Conservation (phyloP, 2,888 invertebrate genomes). For the Pachliopta kotzebuea region DNA sequence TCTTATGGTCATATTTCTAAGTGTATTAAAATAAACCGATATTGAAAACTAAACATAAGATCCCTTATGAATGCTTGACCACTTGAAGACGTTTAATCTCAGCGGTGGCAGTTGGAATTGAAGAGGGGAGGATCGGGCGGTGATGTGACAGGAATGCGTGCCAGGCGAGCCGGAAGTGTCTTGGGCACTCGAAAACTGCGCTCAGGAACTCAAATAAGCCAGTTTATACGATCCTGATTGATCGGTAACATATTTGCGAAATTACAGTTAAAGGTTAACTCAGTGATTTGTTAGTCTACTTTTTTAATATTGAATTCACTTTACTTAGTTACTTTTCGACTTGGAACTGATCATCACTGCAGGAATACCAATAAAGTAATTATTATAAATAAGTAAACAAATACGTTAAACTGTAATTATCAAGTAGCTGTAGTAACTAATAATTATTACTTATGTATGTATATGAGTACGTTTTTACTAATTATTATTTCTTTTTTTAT, state of each 20-base stretch:
- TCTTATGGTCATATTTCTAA: too few relatives aligned
- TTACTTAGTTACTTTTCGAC: not conserved
- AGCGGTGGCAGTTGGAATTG: constrained; percentile 8
- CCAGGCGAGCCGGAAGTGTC: constrained; percentile 43
- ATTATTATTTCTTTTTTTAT: too few relatives aligned
- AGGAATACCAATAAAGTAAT: not conserved
- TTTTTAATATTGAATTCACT: not conserved
- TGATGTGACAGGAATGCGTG: constrained; percentile 60
- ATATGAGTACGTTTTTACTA: too few relatives aligned
- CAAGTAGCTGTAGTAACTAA: too few relatives aligned
- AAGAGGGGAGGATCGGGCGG: constrained; percentile 31
- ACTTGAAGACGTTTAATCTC: constrained; percentile 27
- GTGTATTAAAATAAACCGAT: too few relatives aligned
- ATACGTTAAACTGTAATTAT: too few relatives aligned
- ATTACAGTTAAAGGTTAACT: not conserved
- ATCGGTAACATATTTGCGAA: not conserved
- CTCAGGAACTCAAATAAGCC: constrained; percentile 37
- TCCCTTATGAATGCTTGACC: not conserved
- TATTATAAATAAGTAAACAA: not conserved
- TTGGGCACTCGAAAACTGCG: constrained; percentile 39
- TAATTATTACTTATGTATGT: too few relatives aligned
- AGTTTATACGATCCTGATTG: constrained; percentile 20
- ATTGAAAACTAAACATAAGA: too few relatives aligned
- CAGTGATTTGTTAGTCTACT: too few relatives aligned
- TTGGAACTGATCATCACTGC: not conserved